Conservation (phyloP, 2,888 invertebrate genomes). For the Diaperis boleti region DNA sequence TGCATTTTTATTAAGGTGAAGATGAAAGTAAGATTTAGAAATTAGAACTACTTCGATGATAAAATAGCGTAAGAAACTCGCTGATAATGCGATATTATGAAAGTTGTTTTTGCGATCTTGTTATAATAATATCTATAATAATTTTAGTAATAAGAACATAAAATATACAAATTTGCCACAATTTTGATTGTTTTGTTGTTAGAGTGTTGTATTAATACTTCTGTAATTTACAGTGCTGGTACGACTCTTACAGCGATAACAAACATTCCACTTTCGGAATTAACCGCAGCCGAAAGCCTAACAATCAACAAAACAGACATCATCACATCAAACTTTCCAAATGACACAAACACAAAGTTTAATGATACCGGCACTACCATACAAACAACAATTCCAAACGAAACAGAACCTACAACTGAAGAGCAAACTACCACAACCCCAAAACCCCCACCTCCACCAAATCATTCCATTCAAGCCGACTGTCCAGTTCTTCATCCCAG, state of each 20-base stretch:
- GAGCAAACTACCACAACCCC: neutral
- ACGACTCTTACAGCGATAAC: neutral
- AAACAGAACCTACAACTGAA: neutral
- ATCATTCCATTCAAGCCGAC: conserved; percentile 21
- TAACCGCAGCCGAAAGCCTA: neutral
- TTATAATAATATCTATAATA: too few relatives aligned
- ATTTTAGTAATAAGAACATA: too few relatives aligned
- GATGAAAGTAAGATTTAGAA: too few relatives aligned
- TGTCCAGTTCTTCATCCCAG: conserved; percentile 50
- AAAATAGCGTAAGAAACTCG: too few relatives aligned
- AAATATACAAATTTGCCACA: too few relatives aligned
- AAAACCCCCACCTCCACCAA: neutral
- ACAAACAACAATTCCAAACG: conserved; percentile 3
- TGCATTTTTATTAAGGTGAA: too few relatives aligned
- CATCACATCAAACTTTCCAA: neutral
- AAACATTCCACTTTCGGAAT: too few relatives aligned
- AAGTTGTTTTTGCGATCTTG: too few relatives aligned
- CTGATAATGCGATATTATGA: too few relatives aligned
- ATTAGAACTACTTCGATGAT: too few relatives aligned
- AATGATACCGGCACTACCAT: neutral
- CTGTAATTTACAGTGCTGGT: neutral
- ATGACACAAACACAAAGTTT: neutral
- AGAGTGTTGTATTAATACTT: too few relatives aligned
- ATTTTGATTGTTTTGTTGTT: too few relatives aligned
- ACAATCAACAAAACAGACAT: neutral